phyloP scores from a whole-genome alignment of 2,797 vertebrate species.

The Aythya fuligula region DNA sequence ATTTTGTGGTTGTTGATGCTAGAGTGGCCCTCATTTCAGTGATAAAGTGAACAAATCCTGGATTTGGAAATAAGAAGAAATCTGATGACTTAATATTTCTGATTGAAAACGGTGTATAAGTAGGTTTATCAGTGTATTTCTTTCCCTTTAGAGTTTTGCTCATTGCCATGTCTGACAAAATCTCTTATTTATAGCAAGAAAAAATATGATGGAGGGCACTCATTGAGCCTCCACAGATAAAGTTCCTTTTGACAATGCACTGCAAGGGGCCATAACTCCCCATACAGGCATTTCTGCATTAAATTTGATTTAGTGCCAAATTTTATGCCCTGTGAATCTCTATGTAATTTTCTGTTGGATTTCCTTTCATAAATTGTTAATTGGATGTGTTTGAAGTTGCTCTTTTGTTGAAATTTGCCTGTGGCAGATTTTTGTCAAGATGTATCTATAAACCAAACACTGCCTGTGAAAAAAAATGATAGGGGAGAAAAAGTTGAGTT shows the following conservation, averaged over 20 bases:
- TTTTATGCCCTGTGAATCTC: slow-evolving; percentile 47
- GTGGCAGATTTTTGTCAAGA: slow-evolving; percentile 47
- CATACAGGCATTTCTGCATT: not conserved
- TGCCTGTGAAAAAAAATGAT: not conserved
- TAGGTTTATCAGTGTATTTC: not conserved
- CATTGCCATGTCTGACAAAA: not conserved
- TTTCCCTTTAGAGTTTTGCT: not conserved
- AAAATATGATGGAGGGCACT: not conserved
- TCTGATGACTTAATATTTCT: not conserved
- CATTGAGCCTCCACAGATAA: not conserved
- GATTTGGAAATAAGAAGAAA: not conserved
- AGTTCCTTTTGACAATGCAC: not conserved
- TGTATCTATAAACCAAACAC: slow-evolving; percentile 26
- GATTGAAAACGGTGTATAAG: not conserved
- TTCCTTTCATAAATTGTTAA: slow-evolving; percentile 64
- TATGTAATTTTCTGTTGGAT: slow-evolving; percentile 29
- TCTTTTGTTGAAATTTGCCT: slow-evolving; percentile 58
- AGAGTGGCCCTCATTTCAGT: not conserved
- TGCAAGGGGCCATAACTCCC: slow-evolving; percentile 13
- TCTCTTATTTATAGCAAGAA: slow-evolving; percentile 11
- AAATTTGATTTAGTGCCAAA: slow-evolving; percentile 17
- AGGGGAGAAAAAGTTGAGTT: slow-evolving; percentile 12
- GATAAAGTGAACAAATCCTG: not conserved
- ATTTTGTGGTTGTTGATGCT: not conserved
- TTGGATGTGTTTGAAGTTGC: slow-evolving; percentile 52